A percentile compares a stretch with the other conserved stretches of the same genome.
Conservation (phyloP, 1,140 invertebrate species). For the Idris sp. region DNA sequence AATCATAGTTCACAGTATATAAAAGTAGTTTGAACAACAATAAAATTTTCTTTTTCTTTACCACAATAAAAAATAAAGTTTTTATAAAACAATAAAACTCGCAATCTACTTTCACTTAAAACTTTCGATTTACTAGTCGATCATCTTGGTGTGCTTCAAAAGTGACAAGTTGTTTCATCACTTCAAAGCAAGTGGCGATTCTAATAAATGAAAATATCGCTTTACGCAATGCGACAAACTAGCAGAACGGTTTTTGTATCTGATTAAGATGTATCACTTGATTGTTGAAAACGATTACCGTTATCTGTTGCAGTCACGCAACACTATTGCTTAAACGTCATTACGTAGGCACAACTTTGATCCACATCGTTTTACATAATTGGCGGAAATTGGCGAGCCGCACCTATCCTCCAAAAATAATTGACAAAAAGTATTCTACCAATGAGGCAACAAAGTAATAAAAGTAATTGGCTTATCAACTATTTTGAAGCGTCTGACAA, state of each 20-base stretch:
- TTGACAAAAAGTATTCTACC: not conserved
- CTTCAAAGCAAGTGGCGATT: not conserved
- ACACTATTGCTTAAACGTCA: constrained; percentile 14
- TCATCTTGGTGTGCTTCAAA: constrained; percentile 3
- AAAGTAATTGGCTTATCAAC: too few species aligned
- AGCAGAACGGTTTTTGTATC: not conserved
- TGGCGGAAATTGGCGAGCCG: too few species aligned
- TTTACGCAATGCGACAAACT: constrained; percentile 24
- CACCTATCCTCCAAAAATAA: too few species aligned
- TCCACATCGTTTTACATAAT: constrained; percentile 1
- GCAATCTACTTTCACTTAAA: constrained; percentile 10
- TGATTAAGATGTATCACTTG: constrained; percentile 13
- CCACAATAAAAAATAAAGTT: too few species aligned
- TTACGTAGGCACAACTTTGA: constrained; percentile 17
- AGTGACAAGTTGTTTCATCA: constrained; percentile 1
- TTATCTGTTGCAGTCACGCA: constrained; percentile 24
- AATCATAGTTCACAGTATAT: too few species aligned
- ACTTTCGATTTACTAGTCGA: constrained; percentile 16
- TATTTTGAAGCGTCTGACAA: too few species aligned
- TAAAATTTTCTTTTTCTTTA: too few species aligned
- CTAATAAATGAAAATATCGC: constrained; percentile 5
- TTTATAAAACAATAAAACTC: not conserved
- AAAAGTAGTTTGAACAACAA: too few species aligned
- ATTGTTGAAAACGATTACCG: constrained; percentile 12
- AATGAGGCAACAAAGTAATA: too few species aligned